phyloP scores from a whole-genome alignment of 92 coral and sea anemone species.

The Umimayanthus chanpuru region DNA sequence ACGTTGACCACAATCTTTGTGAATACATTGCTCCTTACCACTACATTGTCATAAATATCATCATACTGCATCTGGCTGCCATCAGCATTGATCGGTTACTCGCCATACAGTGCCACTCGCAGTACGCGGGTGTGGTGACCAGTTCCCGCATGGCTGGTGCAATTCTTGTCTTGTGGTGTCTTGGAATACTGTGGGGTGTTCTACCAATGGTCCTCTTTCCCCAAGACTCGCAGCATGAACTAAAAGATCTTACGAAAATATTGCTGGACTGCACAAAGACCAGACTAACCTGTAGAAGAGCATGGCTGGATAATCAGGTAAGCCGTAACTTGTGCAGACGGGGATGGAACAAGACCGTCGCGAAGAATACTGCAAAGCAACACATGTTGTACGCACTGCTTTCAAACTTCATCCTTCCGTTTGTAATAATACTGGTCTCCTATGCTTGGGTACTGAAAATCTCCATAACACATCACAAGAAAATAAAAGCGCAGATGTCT shows the following conservation, averaged over 20 bases:
- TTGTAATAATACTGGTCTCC: constrained; percentile 1
- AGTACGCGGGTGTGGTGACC: constrained; percentile 19
- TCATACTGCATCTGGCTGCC: constrained; percentile 29
- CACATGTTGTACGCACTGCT: too few relatives aligned
- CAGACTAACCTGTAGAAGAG: constrained; percentile 4
- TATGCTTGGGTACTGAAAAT: constrained; percentile 31
- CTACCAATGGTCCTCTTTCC: constrained; percentile 8
- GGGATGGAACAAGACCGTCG: not conserved
- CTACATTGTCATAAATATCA: not conserved
- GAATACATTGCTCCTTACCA: constrained; percentile 19
- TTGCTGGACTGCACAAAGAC: not conserved
- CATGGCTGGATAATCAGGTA: not conserved
- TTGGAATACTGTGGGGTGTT: not conserved
- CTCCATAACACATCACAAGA: constrained; percentile 33
- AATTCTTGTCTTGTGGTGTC: constrained; percentile 22
- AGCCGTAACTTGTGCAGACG: not conserved
- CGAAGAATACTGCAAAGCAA: constrained; percentile 7
- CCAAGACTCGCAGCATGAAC: constrained; percentile 6
- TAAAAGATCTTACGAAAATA: constrained; percentile 25
- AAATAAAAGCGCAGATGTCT: constrained; percentile 23
- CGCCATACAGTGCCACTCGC: constrained; percentile 32
- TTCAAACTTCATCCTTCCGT: constrained; percentile 23
- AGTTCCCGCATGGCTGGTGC: constrained; percentile 26
- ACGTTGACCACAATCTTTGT: not conserved
- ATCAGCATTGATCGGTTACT: constrained; percentile 42